Evolutionary conservation across 2,797 vertebrate species (phyloP), one percentile per base, ranked within the genome.

Genomic region (Propithecus perrieri): DNA sequence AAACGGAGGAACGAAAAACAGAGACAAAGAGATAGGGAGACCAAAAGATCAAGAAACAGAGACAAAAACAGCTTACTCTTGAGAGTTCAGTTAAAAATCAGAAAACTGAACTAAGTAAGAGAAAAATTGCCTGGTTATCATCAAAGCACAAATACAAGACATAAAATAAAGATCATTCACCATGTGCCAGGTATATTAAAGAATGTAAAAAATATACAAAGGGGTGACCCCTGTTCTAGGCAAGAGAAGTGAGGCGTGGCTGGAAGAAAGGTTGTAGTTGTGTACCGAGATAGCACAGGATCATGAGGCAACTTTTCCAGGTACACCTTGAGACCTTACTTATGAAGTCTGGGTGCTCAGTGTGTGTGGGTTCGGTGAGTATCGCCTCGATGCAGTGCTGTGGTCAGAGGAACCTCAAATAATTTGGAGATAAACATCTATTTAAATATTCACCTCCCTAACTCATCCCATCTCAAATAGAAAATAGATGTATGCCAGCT

Each of bases 21-120:
- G 41, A 78, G 14, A 46, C 14, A 59, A 90, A 87, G 81, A 38
- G 43, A 63, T 35, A 55, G 24, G 28, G 35, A 81, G 17, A 57
- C 17, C 24, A 48, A 85, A 83, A 91, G 76, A 71, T 5, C 18
- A 75, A 85, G 38, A 88, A 50, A 80, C 7, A 38, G 35, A 88
- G 53, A 71, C 2, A 48, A 71, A 96, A 72, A 50, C 26, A 84
- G 57, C n/a, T 72, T 33, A 67, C 59, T 83, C 46, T 50, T 59
- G 69, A 94, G 33, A 67, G 14, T 89, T 93, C 28, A 43, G 2
- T 80, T 75, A 67, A 91, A 87, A 95, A 41, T 89, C 20, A 67
- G 55, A 84, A 81, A 55, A 67, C 43, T 53, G 79, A 81, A 85
- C 4, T 33, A 85, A 12, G 30, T 84, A 17, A 84, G 72, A 48